phyloP scores from a whole-genome alignment of 2,888 invertebrate species.

The Thymelicus lineola region DNA sequence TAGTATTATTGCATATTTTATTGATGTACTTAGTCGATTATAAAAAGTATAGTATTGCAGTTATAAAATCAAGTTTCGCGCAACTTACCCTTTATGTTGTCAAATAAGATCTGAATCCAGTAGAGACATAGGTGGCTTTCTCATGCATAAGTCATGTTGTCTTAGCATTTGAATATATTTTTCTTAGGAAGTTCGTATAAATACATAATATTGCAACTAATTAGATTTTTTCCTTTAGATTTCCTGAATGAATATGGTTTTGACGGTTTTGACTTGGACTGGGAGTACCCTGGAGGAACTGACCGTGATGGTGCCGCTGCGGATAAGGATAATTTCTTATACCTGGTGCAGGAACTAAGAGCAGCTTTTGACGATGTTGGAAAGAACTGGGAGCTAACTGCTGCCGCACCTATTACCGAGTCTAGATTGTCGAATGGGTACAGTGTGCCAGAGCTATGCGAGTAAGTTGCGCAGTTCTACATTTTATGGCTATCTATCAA shows the following conservation, averaged over 20 bases:
- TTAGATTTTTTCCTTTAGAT: slow-evolving; percentile 35
- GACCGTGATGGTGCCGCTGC: background rate
- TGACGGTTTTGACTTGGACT: background rate
- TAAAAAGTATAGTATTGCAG: no score
- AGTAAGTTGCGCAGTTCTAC: background rate
- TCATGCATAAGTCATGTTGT: no score
- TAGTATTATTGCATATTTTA: no score
- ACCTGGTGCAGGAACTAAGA: background rate
- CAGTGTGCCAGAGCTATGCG: background rate
- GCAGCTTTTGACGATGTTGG: background rate
- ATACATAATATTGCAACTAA: no score
- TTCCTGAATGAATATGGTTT: background rate
- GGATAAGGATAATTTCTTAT: background rate
- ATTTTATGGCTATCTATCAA: no score
- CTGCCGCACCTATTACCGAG: background rate
- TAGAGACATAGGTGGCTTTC: no score
- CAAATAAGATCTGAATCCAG: no score
- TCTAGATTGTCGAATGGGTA: background rate
- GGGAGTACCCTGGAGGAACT: slow-evolving; percentile 2
- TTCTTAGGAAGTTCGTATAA: no score
- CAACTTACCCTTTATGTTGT: no score
- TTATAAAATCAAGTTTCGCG: no score
- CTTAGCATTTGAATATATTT: no score
- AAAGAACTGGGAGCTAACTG: background rate
- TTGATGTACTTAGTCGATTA: no score